phyloP scores from a whole-genome alignment of 1,140 invertebrate genomes.

The Papilio xuthus region DNA sequence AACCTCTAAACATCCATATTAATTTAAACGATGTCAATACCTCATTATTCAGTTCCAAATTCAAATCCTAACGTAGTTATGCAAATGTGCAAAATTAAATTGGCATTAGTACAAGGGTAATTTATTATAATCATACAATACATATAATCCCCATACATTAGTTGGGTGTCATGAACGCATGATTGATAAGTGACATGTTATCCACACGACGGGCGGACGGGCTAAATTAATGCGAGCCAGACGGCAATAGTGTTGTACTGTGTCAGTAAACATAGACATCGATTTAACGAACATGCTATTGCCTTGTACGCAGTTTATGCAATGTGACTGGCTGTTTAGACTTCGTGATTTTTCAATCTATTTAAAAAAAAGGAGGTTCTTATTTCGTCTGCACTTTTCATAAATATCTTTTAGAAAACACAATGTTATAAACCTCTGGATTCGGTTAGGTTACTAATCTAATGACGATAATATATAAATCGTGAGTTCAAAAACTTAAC shows the following conservation, averaged over 20 bases:
- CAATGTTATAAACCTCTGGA: too few species aligned
- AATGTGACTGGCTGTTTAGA: not conserved
- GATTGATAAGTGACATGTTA: conserved; percentile 21
- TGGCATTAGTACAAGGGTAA: conserved; percentile 16
- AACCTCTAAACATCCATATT: not conserved
- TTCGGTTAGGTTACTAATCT: too few species aligned
- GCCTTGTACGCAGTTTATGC: not conserved
- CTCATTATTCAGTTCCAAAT: not conserved
- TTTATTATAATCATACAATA: conserved; percentile 4
- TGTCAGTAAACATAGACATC: conserved; percentile 16
- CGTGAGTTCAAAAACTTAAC: too few species aligned
- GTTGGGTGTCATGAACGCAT: conserved; percentile 28
- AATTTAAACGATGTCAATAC: not conserved
- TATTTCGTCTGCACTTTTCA: too few species aligned
- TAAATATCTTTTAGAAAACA: too few species aligned
- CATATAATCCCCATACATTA: conserved; percentile 21
- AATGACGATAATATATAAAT: too few species aligned
- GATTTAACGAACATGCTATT: not conserved
- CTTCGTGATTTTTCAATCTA: not conserved
- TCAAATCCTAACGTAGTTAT: not conserved
- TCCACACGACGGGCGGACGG: conserved; percentile 7
- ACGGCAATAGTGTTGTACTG: conserved; percentile 8
- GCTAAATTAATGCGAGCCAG: conserved; percentile 7
- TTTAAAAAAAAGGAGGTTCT: not conserved
- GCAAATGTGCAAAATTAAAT: not conserved